Evolutionary conservation across 2,888 invertebrate genomes (phyloP), one percentile per base, ranked within the genome.

Genomic region (Antheraea yamamai): DNA sequence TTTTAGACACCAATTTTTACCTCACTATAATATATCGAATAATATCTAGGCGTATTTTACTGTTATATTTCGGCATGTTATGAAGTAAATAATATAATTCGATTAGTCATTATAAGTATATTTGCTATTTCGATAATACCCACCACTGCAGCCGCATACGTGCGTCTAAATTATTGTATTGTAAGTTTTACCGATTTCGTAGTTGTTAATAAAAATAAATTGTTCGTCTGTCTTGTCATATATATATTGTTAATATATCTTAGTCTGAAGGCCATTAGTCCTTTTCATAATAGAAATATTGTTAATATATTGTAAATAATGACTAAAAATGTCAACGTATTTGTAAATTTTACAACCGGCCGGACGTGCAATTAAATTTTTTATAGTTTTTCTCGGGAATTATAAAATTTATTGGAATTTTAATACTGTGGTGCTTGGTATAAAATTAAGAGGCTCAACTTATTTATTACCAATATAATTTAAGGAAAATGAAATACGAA

Each of bases 321-420:
- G 73, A 78, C 74, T 70, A 70, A 79, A 79, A 72, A 83, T 79
- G 79, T 79, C 78, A 81, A 83, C 80, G 80, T 81, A 76, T 84
- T 85, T 90, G 90, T 90, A 89, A 81, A 88, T 85, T 85, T 87
- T 85, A 84, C 85, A 82, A 85, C 88, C 90, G 94, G 94, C 94
- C 94, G 94, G 94, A 92, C 90, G 94, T 95, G 94, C 94, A 95
- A 95, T 95, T 84, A 87, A 89, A 86, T 79, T 82, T 85, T 85
- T 83, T 84, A 84, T 84, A 84, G 83, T 84, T 78, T 85, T 84
- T 85, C 77, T 81, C 77, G 79, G 83, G 81, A 78, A 78, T 74
- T 78, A 73, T 83, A 82, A 80, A 83, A 82, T 80, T 77, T 79
- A 85, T 85, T 82, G 79, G 79, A 85, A 82, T 78, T n/a, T 82